A percentile compares a stretch with the other conserved stretches of the same genome.
phyloP scores from a whole-genome alignment of 2,888 invertebrate species.

The Philereme vetulata region DNA sequence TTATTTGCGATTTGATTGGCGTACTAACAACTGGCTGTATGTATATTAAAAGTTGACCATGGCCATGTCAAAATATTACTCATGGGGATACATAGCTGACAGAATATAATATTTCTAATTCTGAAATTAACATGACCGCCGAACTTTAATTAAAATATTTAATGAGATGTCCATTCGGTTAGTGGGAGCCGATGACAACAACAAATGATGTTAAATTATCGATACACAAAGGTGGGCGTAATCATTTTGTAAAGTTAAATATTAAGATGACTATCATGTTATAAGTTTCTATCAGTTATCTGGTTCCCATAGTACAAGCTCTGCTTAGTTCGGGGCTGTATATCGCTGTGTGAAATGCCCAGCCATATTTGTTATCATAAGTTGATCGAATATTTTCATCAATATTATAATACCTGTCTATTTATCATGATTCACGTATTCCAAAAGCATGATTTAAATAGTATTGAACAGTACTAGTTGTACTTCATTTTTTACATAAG shows the following conservation, averaged over 20 bases:
- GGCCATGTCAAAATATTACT: slow-evolving; percentile 54
- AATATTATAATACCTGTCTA: not conserved
- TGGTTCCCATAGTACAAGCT: too few species aligned
- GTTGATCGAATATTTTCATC: slow-evolving; percentile 8
- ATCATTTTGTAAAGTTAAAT: slow-evolving; percentile 50
- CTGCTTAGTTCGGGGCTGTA: too few species aligned
- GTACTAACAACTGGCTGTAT: too few species aligned
- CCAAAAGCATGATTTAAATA: not conserved
- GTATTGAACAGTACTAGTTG: not conserved
- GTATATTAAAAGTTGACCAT: slow-evolving; percentile 37
- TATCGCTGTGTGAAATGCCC: too few species aligned
- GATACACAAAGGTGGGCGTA: slow-evolving; percentile 69
- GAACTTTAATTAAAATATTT: slow-evolving; percentile 81
- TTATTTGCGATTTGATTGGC: too few species aligned
- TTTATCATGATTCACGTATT: not conserved
- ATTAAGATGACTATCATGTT: slow-evolving; percentile 48
- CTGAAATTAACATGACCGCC: slow-evolving; percentile 66
- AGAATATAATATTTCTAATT: slow-evolving; percentile 62
- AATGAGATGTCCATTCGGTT: slow-evolving; percentile 71
- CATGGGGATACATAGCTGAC: slow-evolving; percentile 50
- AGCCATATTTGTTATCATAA: too few species aligned
- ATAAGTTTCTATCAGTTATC: too few species aligned
- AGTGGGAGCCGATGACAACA: slow-evolving; percentile 71
- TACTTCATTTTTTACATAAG: too few species aligned
- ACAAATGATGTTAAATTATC: slow-evolving; percentile 79